A percentile compares a stretch with the other conserved stretches of the same genome.
These are phyloP conservation scores for Bos javanicus DNA, from an alignment of 2,113 vertebrate species.

Conservation along the genomic window DNA sequence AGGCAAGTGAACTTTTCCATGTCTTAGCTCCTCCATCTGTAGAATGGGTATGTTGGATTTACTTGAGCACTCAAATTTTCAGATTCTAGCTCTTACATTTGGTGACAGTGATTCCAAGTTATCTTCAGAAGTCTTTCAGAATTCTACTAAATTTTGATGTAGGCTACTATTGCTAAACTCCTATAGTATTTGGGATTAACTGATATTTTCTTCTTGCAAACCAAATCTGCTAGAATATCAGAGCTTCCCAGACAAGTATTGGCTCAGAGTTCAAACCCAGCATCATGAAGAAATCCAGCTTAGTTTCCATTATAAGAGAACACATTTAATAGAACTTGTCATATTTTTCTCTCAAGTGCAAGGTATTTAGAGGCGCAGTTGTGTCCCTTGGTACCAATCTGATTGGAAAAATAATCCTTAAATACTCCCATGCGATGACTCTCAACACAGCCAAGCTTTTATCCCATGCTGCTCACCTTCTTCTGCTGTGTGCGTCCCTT, in stretches of 20 bases:
- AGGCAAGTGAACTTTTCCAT: neutral
- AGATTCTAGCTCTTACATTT: neutral
- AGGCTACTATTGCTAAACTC: neutral
- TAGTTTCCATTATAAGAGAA: slow-evolving; percentile 6
- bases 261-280: neutral
- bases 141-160: neutral
- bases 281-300: neutral
- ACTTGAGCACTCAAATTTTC: neutral
- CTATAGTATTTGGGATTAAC: neutral
- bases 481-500: neutral
- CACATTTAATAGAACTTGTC: neutral
- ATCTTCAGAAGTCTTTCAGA: neutral
- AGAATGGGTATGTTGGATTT: neutral
- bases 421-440: neutral
- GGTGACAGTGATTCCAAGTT: neutral
- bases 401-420: slow-evolving; percentile 32
- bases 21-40: neutral
- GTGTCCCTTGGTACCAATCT: neutral
- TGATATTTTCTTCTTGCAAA: neutral
- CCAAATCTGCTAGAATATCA: neutral
- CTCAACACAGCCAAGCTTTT: neutral
- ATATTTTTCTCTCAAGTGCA: neutral
- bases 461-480: neutral
- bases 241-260: neutral
- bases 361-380: neutral